Evolutionary conservation across 2,888 invertebrate genomes (phyloP).

Genomic region (Uloborus plumipes): DNA sequence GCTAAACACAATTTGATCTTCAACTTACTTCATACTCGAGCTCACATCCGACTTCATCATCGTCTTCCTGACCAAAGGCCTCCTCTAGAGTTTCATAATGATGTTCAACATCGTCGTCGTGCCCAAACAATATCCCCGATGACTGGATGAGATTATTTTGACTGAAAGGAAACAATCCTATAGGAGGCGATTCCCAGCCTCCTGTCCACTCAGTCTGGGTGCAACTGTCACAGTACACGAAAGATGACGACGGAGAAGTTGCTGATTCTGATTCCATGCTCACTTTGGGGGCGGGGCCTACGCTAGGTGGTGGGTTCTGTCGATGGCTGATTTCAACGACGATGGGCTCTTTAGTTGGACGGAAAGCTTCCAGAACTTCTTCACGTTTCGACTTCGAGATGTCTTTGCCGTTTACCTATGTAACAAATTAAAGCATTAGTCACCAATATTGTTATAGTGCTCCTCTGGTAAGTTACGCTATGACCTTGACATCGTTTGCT

Average conservation of each 20-base stretch:
- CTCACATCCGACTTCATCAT: conserved; percentile 39
- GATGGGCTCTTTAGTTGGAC: conserved; percentile 71
- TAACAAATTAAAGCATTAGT: conserved; percentile 18
- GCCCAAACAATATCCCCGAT: conserved; percentile 19
- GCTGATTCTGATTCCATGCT: conserved; percentile 30
- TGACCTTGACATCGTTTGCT: no score
- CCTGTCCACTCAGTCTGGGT: conserved; percentile 66
- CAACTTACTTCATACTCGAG: conserved; percentile 50
- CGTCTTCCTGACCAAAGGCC: conserved; percentile 46
- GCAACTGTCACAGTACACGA: conserved; percentile 48
- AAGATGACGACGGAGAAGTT: conserved; percentile 20
- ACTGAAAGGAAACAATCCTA: conserved; percentile 51
- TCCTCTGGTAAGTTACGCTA: no score
- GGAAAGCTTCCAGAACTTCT: conserved; percentile 72
- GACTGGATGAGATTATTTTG: conserved; percentile 54
- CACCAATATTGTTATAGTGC: not conserved
- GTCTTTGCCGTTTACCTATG: conserved; percentile 72
- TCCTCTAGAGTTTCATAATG: conserved; percentile 59
- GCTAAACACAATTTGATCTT: no score
- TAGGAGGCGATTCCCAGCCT: conserved; percentile 57
- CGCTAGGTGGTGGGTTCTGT: conserved; percentile 3
- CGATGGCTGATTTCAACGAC: conserved; percentile 71
- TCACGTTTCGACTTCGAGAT: conserved; percentile 71
- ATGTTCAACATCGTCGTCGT: conserved; percentile 35
- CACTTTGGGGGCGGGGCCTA: conserved; percentile 4